Conservation (phyloP, 2,797 vertebrate genomes). For the Acrocephalus scirpaceus region DNA sequence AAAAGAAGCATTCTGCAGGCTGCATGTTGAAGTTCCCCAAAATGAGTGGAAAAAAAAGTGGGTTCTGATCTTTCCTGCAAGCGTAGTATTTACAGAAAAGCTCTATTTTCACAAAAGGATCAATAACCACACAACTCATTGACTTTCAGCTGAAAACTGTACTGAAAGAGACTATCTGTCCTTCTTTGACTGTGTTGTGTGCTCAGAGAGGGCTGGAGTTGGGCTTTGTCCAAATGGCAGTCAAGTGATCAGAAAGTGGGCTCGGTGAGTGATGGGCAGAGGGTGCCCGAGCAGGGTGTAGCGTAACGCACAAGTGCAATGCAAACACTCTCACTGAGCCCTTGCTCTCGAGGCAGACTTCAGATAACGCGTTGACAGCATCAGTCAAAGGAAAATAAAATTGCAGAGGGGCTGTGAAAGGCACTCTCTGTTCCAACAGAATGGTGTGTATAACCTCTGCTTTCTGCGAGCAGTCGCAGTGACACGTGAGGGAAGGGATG, state of each 20-base stretch:
- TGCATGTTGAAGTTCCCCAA: fast-evolving
- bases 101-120: not conserved
- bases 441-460: slow-evolving; percentile 3
- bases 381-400: slow-evolving; percentile 64
- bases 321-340: slow-evolving; percentile 41
- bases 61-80: not conserved
- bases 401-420: slow-evolving; percentile 10
- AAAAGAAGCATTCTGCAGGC: not conserved
- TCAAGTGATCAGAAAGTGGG: slow-evolving; percentile 18
- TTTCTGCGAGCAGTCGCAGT: not conserved
- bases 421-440: not conserved
- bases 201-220: not conserved
- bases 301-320: slow-evolving; percentile 51
- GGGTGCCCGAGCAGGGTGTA: slow-evolving; percentile 13
- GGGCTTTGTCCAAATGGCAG: slow-evolving; percentile 37
- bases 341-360: slow-evolving; percentile 31
- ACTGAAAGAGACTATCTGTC: not conserved
- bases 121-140: not conserved
- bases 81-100: not conserved
- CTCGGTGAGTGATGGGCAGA: slow-evolving; percentile 42
- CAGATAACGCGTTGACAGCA: slow-evolving; percentile 59
- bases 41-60: not conserved
- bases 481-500: not conserved
- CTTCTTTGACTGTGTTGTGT: not conserved
- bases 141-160: not conserved